Base-by-base conservation (phyloP, 2,888 invertebrate genomes). In the Drosophila robusta region DNA sequence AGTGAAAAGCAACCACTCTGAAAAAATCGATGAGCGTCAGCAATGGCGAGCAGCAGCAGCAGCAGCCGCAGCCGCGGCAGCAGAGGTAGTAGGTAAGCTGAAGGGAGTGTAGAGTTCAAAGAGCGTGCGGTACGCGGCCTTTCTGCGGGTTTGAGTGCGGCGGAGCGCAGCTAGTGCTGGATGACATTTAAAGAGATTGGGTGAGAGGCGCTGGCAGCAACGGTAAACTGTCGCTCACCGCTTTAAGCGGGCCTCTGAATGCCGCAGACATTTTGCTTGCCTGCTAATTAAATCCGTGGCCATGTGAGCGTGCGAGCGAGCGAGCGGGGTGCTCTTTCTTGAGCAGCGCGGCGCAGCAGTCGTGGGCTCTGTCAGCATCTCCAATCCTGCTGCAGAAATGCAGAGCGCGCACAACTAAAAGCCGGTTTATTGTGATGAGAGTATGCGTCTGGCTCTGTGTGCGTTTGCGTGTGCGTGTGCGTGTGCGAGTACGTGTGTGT, bases 381-480 rank as follows among this genome's bases (percentile, higher is more conserved):
- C 82, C 75, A 79, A 82, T 82, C 81, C 81, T 88, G 86, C 70
- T 86, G 82, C 83, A 82, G 75, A 82, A 81, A 81, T 86, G 86
- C 79, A 82, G 89, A 83, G 83, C 87, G 89, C 87, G 89, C 87
- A 77, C 42, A 70, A 65, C 69, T 66, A 70, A 89, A 89, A 89
- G 87, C 83, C 80, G 83, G 83, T 83, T 89, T 82, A 64, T 66
- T 68, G 44, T 49, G 50, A 63, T 54, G 75, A 85, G 80, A 70
- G 73, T 65, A 66, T 75, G 80, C 61, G 52, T 24, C 16, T 50
- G 45, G 11, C 36, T 42, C 14, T 63, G n/a, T 38, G 12, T 60
- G 45, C 14, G 58, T 36, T 18, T 57, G 24, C 46, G 34, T 46
- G 39, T 26, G 47, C 11, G 55, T 49, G 45, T 52, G 42, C 54